Percentiles rank a stretch among this genome's conserved stretches.
Conservation (phyloP, 2,113 vertebrate species). For the Nycticryphes semicollaris region DNA sequence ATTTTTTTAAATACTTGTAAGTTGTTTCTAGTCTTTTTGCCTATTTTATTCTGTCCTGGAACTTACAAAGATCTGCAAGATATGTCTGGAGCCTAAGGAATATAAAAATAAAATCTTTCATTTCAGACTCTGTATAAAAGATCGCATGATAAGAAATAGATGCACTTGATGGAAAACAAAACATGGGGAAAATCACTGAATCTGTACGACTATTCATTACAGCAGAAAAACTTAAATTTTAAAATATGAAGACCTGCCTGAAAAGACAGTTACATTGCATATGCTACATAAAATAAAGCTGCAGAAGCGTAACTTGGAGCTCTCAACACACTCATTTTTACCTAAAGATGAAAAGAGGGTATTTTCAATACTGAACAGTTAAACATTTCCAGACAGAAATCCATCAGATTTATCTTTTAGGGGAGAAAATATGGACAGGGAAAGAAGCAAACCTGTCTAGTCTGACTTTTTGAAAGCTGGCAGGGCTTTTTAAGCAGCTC, state of each 20-base stretch:
- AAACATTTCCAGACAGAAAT: background rate
- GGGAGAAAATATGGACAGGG: background rate
- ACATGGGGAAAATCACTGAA: background rate
- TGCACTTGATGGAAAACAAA: rapidly evolving
- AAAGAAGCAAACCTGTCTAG: background rate
- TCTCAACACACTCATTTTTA: background rate
- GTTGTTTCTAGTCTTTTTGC: background rate
- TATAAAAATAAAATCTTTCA: background rate
- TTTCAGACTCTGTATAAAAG: background rate
- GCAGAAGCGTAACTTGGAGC: background rate
- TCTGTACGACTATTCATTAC: background rate
- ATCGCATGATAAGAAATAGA: background rate
- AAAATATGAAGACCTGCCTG: background rate
- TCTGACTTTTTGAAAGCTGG: background rate
- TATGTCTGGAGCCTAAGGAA: background rate
- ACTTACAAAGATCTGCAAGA: background rate
- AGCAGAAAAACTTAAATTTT: background rate
- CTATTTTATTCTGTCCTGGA: background rate
- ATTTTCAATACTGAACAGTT: background rate
- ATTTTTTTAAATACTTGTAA: background rate
- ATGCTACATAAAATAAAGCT: background rate
- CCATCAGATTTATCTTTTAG: background rate
- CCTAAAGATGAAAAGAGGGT: background rate
- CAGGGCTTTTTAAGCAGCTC: background rate
- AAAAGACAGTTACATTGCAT: background rate